Evolutionary conservation across 2,797 vertebrate species (phyloP), one percentile per base, ranked within the genome.

Genomic region (Urosaurus nigricauda): DNA sequence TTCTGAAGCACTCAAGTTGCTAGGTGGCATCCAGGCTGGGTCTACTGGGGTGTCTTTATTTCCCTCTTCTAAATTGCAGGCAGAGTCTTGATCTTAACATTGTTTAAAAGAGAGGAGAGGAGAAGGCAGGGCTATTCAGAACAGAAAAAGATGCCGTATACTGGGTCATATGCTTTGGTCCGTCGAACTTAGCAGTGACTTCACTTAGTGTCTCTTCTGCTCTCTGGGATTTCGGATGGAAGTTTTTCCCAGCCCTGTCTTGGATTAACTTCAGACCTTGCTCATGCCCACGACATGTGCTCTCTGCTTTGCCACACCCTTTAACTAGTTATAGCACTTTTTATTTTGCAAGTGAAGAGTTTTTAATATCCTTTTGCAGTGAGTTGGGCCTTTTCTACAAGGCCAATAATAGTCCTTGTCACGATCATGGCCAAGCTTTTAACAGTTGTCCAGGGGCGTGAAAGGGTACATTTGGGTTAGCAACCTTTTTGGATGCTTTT

Each of bases 41-140:
- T 0, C 0, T 68, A 47, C 53, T 3, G 17, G 12, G 2, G 0
- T 26, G 1, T 32, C 29, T 51, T 56, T 19, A 35, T 56, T 68
- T 7, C 14, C 0, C 14, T 19, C 2, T 4, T 24, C 77, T 32
- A 53, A 51, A 32, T 1, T 53, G 12, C 19, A 24, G 7, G 19
- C 29, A 37, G 16, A 37, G n/a, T 65, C 7, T 40, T 19, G 16
- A 58, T 32, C 43, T 65, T 37, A 63, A 40, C 35, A 4, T 51
- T 73, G n/a, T 35, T 56, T 70, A 35, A 29, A 35, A 43, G n/a
- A 29, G 58, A 60, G 17, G 16, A 29, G 8, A 21, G 2, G 56
- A 0, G 17, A 63, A 37, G 70, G 3, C 56, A 16, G 29, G 32
- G 53, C 78, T 70, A 5, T 56, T 40, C 6, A 32, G 63, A 56